These are phyloP conservation scores for Trachurus trachurus DNA, from an alignment of 2,797 vertebrate species.

Conservation along the genomic window DNA sequence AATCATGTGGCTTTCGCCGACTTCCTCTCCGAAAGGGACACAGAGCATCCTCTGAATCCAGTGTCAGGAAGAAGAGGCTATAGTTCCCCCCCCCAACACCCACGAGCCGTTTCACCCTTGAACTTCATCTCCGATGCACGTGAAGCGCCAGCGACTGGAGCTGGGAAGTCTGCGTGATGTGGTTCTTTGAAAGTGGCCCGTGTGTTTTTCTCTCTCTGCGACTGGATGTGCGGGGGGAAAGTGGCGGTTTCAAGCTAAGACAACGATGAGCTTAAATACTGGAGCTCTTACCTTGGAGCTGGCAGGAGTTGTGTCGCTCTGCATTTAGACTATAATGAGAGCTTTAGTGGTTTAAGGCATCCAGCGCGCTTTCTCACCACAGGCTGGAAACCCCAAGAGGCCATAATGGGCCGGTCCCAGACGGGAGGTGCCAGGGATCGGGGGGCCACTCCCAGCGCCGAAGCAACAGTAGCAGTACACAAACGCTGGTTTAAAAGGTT, in stretches of 20 bases:
- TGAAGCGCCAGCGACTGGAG: slow-evolving; percentile 44
- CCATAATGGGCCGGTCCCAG: slow-evolving; percentile 80
- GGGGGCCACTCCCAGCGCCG: slow-evolving; percentile 80
- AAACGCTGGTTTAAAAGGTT: slow-evolving; percentile 85
- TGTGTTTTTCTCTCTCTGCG: slow-evolving; percentile 5
- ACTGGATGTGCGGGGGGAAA: slow-evolving; percentile 54
- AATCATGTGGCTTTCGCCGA: slow-evolving; percentile 65
- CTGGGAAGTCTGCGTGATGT: slow-evolving; percentile 35
- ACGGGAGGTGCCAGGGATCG: slow-evolving; percentile 82
- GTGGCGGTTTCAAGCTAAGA: slow-evolving; percentile 73
- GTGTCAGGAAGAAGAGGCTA: slow-evolving; percentile 45
- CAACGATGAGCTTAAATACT: slow-evolving; percentile 77
- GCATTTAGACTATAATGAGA: slow-evolving; percentile 88
- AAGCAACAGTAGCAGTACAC: slow-evolving; percentile 82
- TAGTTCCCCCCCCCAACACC: slow-evolving; percentile 44
- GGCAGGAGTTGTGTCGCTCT: slow-evolving; percentile 79
- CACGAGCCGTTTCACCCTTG: slow-evolving; percentile 51
- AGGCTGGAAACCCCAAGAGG: slow-evolving; percentile 85
- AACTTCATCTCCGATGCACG: slow-evolving; percentile 46
- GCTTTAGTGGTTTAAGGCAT: slow-evolving; percentile 85
- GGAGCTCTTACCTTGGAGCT: slow-evolving; percentile 80
- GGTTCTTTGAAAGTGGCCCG: slow-evolving; percentile 47
- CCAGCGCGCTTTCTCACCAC: slow-evolving; percentile 80
- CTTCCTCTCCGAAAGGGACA: slow-evolving; percentile 55
- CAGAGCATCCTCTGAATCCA: slow-evolving; percentile 59